phyloP scores from a whole-genome alignment of 1,140 invertebrate genomes.

The Brachionus rotundiformis region DNA sequence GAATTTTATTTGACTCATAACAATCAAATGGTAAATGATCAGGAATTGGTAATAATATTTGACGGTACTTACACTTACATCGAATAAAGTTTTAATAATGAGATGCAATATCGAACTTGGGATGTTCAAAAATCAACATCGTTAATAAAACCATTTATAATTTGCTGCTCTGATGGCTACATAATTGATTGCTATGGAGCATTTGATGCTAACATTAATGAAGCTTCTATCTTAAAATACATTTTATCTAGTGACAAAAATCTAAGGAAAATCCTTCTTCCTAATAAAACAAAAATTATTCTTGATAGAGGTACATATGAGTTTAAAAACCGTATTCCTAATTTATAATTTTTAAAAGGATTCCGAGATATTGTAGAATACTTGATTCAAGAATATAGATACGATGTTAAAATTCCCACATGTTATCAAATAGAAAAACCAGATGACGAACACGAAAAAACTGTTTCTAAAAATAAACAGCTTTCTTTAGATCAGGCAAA shows the following conservation, averaged over 20 bases:
- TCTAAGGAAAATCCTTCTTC: neutral
- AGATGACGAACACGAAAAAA: neutral
- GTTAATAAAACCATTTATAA: constrained; percentile 14
- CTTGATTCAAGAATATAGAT: neutral
- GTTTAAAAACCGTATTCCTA: too few relatives aligned
- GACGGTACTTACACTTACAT: neutral
- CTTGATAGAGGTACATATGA: constrained; percentile 24
- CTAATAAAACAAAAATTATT: neutral
- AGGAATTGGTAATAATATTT: neutral
- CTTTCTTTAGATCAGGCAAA: neutral
- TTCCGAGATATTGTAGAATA: neutral
- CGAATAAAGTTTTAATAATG: constrained; percentile 27
- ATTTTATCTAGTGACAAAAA: neutral
- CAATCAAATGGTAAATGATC: constrained; percentile 11
- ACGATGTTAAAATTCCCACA: neutral
- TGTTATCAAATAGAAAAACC: neutral
- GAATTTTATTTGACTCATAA: constrained; percentile 28
- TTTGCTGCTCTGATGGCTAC: constrained; percentile 33
- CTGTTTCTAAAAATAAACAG: neutral
- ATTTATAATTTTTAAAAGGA: neutral
- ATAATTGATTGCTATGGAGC: constrained; percentile 38
- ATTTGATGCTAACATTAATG: constrained; percentile 5
- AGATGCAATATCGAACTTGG: constrained; percentile 1
- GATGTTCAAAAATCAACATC: neutral
- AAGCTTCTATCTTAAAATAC: constrained; percentile 3